Evolutionary conservation across 2,888 invertebrate genomes (phyloP).

Genomic region (Andrena camellia): DNA sequence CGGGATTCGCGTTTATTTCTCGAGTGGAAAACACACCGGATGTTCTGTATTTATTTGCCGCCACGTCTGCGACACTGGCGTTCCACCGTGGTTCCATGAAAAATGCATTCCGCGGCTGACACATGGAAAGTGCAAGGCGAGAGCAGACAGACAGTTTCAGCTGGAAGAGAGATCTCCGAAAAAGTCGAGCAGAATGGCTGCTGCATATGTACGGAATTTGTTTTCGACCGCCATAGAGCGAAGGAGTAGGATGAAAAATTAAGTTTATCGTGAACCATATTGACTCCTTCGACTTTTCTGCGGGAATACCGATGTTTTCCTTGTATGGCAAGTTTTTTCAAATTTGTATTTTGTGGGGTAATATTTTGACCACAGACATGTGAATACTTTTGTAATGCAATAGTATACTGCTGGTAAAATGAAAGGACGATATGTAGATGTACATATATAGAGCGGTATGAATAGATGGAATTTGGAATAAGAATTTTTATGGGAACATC

Average conservation of each 20-base stretch:
- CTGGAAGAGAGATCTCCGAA: conserved; percentile 21
- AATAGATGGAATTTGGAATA: too few species aligned
- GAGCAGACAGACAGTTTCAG: conserved; percentile 35
- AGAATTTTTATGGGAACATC: too few species aligned
- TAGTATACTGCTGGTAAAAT: too few species aligned
- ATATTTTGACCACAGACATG: too few species aligned
- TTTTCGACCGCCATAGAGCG: conserved; percentile 8
- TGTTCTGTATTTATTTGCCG: conserved; percentile 38
- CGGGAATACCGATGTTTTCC: neutral
- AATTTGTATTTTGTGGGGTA: neutral
- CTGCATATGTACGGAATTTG: conserved; percentile 26
- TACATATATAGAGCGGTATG: too few species aligned
- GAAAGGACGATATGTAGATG: too few species aligned
- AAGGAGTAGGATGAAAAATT: conserved; percentile 16
- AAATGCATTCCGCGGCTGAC: conserved; percentile 56
- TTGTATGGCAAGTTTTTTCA: too few species aligned
- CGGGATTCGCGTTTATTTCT: neutral
- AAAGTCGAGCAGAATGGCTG: conserved; percentile 16
- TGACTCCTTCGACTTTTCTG: neutral
- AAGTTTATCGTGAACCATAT: conserved; percentile 13
- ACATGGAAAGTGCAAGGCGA: conserved; percentile 33
- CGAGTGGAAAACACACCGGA: neutral
- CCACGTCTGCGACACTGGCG: conserved; percentile 12
- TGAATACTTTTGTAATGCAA: too few species aligned
- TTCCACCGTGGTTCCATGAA: conserved; percentile 51